Evolutionary conservation across 2,797 vertebrate genomes (phyloP).

Genomic region (Xenentodon cancila): DNA sequence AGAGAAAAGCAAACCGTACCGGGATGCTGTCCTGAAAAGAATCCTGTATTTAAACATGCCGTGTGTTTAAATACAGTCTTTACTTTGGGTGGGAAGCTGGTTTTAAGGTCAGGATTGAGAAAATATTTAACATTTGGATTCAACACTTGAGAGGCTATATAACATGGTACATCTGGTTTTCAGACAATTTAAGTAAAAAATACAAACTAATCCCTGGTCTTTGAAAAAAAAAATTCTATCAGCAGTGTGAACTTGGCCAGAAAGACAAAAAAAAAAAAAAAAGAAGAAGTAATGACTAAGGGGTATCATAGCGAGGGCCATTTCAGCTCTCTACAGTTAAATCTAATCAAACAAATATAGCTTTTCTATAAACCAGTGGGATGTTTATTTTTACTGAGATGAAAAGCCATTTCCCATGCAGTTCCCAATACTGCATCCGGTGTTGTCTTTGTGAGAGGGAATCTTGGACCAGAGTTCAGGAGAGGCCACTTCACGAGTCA

Average conservation of each 20-base stretch:
- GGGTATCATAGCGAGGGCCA: conserved; percentile 17
- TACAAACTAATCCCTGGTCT: conserved; percentile 31
- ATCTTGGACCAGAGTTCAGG: conserved; percentile 26
- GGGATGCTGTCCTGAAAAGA: conserved; percentile 49
- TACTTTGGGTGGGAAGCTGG: conserved; percentile 19
- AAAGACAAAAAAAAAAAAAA: background rate
- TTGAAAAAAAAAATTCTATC: conserved; percentile 17
- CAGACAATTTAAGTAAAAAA: conserved; percentile 23
- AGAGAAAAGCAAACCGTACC: conserved; percentile 54
- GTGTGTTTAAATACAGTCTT: conserved; percentile 32
- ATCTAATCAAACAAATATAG: conserved; percentile 63
- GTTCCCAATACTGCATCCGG: conserved; percentile 31
- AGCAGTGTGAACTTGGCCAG: conserved; percentile 28
- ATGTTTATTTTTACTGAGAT: conserved; percentile 63
- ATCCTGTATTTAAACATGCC: conserved; percentile 20
- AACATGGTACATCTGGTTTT: conserved; percentile 30
- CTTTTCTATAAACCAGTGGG: conserved; percentile 39
- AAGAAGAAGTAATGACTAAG: conserved; percentile 21
- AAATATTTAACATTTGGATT: conserved; percentile 49
- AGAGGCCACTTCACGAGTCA: conserved; percentile 21
- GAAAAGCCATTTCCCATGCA: conserved; percentile 53
- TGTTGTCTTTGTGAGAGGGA: conserved; percentile 30
- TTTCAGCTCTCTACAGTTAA: conserved; percentile 38
- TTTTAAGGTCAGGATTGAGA: conserved; percentile 38
- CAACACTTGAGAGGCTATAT: conserved; percentile 8